Evolutionary conservation across 2,888 invertebrate species (phyloP), one percentile per base, ranked within the genome.

Genomic region (Dysmachus trigonus): DNA sequence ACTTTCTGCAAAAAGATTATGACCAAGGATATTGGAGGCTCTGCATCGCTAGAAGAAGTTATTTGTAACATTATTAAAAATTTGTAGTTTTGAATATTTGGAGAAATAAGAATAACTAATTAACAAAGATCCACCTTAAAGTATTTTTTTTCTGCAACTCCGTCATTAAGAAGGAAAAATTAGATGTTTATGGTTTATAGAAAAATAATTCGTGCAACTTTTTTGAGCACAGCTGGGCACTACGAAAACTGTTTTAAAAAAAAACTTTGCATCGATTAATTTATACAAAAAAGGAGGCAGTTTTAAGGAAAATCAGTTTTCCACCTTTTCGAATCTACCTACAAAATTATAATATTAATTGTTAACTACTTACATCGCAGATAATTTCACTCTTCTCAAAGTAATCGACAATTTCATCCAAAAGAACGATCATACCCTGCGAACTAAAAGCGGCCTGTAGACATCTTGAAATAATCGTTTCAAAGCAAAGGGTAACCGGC

Each of bases 401-500:
- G 6, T 74, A 74, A 5, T 91, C 90, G 71, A 89, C 90, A 1
- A 91, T 90, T 85, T 91, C 91, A 5, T 91, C 90, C 22, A 91
- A 85, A 4, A 91, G 87, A 0, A 88, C 86, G n/a, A 88, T 86
- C 0, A 91, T 91, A 0, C 89, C 89, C 2, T 90, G 89, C 27
- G 91, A 87, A 22, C 89, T 89, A 51, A 91, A 90, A 2, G 91
- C 90, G 8, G 90, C 89, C 30, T 89, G 89, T 73, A 91, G 87
- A 86, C 91, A 91, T 62, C 90, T 89, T 83, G 91, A 90, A 85
- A 92, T 88, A 3, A 91, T 90, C 81, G 90, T 88, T 5, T 90
- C 90, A 88, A 91, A 91, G 84, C 92, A 91, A n/a, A 90, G 87
- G 2, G 91, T 89, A 53, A 90, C 88, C 0, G 91, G 90, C 41